These are phyloP conservation scores for Sphenodon punctatus DNA, from an alignment of 2,797 vertebrate species.

Conservation along the genomic window DNA sequence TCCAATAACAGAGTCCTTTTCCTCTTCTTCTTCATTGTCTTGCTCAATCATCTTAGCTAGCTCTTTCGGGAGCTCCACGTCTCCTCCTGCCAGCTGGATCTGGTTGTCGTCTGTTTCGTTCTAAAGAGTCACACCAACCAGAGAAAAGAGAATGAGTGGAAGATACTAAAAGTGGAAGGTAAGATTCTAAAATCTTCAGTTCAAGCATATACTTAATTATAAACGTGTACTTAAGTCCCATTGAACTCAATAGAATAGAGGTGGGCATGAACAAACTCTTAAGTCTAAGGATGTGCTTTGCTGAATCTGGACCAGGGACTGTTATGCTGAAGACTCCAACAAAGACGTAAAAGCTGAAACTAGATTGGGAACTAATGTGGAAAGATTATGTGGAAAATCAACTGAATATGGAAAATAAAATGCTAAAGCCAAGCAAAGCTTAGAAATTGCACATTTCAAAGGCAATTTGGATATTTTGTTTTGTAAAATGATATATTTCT, in stretches of 20 bases:
- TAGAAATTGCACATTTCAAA: too few species aligned
- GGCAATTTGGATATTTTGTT: too few species aligned
- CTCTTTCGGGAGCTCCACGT: constrained; percentile 91
- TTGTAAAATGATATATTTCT: too few species aligned
- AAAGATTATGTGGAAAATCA: too few species aligned
- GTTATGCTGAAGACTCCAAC: too few species aligned
- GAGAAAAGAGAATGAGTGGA: neutral
- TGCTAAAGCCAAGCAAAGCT: too few species aligned
- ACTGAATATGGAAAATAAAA: too few species aligned
- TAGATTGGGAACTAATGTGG: too few species aligned
- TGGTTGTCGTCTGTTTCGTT: constrained; percentile 91
- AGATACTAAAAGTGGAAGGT: rapidly evolving
- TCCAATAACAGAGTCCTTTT: constrained; percentile 91
- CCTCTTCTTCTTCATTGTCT: constrained; percentile 92
- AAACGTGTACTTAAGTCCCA: neutral
- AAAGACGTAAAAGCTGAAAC: too few species aligned
- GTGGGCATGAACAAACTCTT: too few species aligned
- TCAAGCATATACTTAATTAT: neutral
- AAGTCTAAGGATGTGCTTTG: too few species aligned
- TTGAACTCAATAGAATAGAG: neutral
- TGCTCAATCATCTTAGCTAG: constrained; percentile 98
- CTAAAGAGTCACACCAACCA: constrained; percentile 65
- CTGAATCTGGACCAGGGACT: too few species aligned
- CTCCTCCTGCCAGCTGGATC: constrained; percentile 92
- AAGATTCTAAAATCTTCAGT: neutral